phyloP scores from a whole-genome alignment of 2,113 vertebrate genomes.

The Sylvia atricapilla region DNA sequence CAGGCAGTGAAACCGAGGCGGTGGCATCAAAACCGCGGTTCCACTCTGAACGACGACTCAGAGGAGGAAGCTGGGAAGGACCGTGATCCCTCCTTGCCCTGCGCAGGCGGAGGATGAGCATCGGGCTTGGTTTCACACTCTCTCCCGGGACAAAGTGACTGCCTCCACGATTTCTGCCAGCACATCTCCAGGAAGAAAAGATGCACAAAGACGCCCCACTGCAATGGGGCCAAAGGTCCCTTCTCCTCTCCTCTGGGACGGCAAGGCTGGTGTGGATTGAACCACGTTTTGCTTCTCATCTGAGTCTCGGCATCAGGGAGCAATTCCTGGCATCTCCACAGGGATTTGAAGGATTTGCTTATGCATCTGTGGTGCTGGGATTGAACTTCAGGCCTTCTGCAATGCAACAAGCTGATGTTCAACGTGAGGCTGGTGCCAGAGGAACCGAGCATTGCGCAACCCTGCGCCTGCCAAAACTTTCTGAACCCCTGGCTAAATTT shows the following conservation, averaged over 20 bases:
- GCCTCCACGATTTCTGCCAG: not conserved
- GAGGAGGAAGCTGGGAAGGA: not conserved
- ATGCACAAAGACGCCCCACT: not conserved
- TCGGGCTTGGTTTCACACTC: not conserved
- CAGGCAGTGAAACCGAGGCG: not conserved
- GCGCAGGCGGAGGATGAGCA: not conserved
- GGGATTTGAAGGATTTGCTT: not conserved
- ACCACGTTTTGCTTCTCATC: not conserved
- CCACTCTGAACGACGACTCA: not conserved
- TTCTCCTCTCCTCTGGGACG: not conserved
- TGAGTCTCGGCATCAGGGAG: fast-evolving
- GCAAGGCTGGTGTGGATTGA: not conserved
- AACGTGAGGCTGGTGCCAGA: not conserved
- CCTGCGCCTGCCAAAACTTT: not conserved
- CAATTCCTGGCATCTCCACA: not conserved
- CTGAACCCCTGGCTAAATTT: not conserved
- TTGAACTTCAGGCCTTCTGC: not conserved
- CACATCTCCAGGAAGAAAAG: not conserved
- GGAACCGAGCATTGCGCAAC: not conserved
- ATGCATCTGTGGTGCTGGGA: not conserved
- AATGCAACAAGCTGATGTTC: not conserved
- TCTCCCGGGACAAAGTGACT: not conserved
- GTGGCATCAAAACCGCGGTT: not conserved
- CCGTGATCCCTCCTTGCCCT: not conserved
- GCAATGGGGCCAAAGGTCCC: not conserved